A percentile compares a stretch with the other conserved stretches of the same genome.
Conservation (phyloP, 2,113 vertebrate species). For the Pica pica region DNA sequence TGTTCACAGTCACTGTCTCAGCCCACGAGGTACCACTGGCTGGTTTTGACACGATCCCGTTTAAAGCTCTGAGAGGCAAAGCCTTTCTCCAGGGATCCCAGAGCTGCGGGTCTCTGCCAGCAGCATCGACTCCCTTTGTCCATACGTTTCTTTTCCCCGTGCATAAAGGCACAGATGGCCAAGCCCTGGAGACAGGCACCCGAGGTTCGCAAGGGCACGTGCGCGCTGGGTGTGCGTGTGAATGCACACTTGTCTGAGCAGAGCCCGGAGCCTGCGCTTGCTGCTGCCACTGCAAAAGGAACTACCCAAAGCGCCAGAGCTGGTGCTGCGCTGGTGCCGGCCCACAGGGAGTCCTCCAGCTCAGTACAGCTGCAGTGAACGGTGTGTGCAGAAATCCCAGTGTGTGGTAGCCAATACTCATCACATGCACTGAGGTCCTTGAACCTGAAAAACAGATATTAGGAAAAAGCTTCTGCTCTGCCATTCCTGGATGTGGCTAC, state of each 20-base stretch:
- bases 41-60: not conserved
- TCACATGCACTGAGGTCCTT: not conserved
- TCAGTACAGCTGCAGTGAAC: too few species aligned
- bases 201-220: not conserved
- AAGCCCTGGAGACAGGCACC: not conserved
- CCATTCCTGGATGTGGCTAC: not conserved
- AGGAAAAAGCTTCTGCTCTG: not conserved
- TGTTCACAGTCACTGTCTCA: not conserved
- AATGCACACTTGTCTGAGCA: not conserved
- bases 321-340: not conserved
- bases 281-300: not conserved
- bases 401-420: rapidly evolving
- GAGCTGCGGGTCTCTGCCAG: not conserved
- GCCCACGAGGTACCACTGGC: not conserved
- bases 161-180: not conserved
- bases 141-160: not conserved
- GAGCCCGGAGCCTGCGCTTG: rapidly evolving
- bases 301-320: rapidly evolving
- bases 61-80: not conserved
- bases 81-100: not conserved
- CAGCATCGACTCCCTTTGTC: not conserved
- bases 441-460: not conserved
- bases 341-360: not conserved
- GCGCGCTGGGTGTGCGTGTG: not conserved
- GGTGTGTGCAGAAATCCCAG: not conserved